Evolutionary conservation across 2,888 invertebrate species (phyloP).

Genomic region (Teinopalpus imperialis): DNA sequence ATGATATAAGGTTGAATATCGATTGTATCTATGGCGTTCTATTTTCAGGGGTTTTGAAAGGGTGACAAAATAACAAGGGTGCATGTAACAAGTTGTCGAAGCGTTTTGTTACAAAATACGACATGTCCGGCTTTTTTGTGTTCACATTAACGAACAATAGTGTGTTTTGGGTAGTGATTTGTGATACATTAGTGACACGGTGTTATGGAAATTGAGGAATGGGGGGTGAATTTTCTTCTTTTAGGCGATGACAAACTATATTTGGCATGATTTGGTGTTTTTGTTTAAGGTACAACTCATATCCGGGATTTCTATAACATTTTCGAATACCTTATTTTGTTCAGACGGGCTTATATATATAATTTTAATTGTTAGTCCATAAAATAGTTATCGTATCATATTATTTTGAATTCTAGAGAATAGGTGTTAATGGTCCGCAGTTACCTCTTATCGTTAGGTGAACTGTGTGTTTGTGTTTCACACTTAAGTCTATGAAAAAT

Average conservation of each 20-base stretch:
- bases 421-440: too few relatives aligned
- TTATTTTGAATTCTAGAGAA: too few relatives aligned
- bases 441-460: too few relatives aligned
- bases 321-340: too few relatives aligned
- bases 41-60: constrained; percentile 26
- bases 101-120: constrained; percentile 53
- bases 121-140: constrained; percentile 56
- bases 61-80: constrained; percentile 51
- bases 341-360: too few relatives aligned
- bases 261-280: not conserved
- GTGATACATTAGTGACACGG: constrained; percentile 16
- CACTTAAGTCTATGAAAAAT: too few relatives aligned
- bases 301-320: too few relatives aligned
- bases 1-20: constrained; percentile 24
- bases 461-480: too few relatives aligned
- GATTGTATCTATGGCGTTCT: constrained; percentile 24
- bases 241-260: constrained; percentile 3
- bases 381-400: too few relatives aligned
- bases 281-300: not conserved
- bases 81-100: constrained; percentile 64
- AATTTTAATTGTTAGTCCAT: too few relatives aligned
- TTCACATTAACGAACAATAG: constrained; percentile 50
- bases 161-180: constrained; percentile 41
- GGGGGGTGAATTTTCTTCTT: constrained; percentile 29
- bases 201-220: constrained; percentile 37